Conservation (phyloP, 2,888 invertebrate species). For the Phaonia tiefii region DNA sequence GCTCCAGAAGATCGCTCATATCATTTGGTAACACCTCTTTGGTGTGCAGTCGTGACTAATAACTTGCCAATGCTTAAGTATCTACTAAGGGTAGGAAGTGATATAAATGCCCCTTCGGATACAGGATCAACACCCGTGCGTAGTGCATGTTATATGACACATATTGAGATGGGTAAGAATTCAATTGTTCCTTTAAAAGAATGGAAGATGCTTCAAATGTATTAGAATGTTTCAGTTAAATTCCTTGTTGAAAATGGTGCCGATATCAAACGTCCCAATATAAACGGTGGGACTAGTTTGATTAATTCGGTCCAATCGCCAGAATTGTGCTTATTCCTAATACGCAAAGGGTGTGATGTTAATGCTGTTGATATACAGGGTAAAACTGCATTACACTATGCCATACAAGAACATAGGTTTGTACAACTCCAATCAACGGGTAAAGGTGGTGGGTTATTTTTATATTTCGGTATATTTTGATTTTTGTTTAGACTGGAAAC, state of each 20-base stretch:
- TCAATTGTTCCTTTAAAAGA: background rate
- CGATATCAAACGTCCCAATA: constrained; percentile 91
- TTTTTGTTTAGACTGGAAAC: constrained; percentile 85
- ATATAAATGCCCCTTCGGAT: constrained; percentile 93
- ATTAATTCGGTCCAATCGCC: constrained; percentile 96
- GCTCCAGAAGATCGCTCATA: constrained; percentile 88
- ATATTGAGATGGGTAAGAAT: constrained; percentile 84
- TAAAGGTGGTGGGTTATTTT: too few relatives aligned
- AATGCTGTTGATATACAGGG: constrained; percentile 94
- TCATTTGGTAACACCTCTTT: constrained; percentile 93
- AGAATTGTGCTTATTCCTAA: constrained; percentile 89
- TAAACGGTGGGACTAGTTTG: constrained; percentile 95
- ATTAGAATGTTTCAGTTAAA: constrained; percentile 82
- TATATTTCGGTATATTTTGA: too few relatives aligned
- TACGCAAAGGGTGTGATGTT: constrained; percentile 90
- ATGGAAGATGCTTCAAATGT: background rate
- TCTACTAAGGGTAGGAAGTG: constrained; percentile 88
- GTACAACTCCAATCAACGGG: background rate
- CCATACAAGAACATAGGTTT: constrained; percentile 90
- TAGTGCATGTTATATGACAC: constrained; percentile 96
- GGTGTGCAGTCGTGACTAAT: constrained; percentile 95
- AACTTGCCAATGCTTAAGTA: constrained; percentile 88
- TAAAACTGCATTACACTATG: constrained; percentile 96
- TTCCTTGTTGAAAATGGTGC: constrained; percentile 89
- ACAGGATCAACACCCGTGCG: constrained; percentile 94